Evolutionary conservation across 1,140 invertebrate species (phyloP), one percentile per base, ranked within the genome.

Genomic region (Callitettix versicolor): DNA sequence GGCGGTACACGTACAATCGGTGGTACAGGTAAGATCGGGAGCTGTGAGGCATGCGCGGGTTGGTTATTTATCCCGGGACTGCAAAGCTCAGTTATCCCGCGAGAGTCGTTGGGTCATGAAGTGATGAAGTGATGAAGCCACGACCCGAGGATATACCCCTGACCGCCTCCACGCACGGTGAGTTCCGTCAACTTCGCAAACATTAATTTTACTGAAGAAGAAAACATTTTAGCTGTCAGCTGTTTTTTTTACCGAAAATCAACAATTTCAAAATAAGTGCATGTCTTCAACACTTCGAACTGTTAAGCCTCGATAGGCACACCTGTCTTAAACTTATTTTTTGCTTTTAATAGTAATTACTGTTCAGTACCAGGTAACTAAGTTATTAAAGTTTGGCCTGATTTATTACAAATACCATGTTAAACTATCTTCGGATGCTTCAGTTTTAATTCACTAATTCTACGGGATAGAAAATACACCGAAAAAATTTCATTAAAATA

Each of bases 101-200:
- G 26, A 9, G 9, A 30, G 26, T 30, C 26, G 26, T 30, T 30
- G 26, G 26, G 26, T 3, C 48, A n/a, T 20, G 14, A 30, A 15
- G 48, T 26, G 15, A 51, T 51, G 14, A 30, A 15, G 48, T 26
- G 15, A 51, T 51, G 48, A 51, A 51, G 48, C 33, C 46, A 4
- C 14, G 12, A 2, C 21, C 15, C 2, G 48, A 51, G 18, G 48
- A 51, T 21, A 51, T 51, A 17, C 48, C 48, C 17, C 17, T 51
- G n/a, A 48, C 46, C 17, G 14, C 30, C 33, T 20, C 48, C 22
- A 51, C 22, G 6, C 46, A 30, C 46, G 30, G 46, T 49, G n/a
- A 41, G 18, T 41, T 41, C 40, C n/a, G 18, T 41, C 40, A 41
- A 41, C 3, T 41, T 17, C n/a, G n/a, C n/a, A n/a, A n/a, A n/a